A percentile compares a stretch with the other conserved stretches of the same genome.
phyloP scores from a whole-genome alignment of 2,113 vertebrate genomes.

The Ailuropoda melanoleuca region DNA sequence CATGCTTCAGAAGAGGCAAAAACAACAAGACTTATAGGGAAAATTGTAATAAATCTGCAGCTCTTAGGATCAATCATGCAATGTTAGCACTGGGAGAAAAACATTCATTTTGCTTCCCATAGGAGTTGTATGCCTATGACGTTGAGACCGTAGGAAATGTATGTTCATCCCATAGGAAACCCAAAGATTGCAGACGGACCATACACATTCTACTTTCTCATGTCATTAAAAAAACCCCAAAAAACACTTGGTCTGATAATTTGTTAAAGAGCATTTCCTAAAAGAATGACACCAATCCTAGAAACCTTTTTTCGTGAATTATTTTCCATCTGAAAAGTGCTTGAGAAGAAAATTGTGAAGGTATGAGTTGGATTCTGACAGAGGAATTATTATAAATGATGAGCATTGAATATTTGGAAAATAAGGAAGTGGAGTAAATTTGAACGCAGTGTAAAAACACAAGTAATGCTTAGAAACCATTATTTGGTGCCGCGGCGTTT shows the following conservation, averaged over 20 bases:
- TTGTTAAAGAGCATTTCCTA: background rate
- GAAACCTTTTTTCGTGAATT: background rate
- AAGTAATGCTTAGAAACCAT: background rate
- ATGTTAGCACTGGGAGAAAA: background rate
- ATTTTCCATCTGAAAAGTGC: background rate
- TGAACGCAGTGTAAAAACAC: background rate
- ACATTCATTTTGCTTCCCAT: background rate
- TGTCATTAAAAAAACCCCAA: background rate
- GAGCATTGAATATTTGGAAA: background rate
- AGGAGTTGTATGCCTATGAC: background rate
- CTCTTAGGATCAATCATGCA: background rate
- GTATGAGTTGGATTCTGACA: background rate
- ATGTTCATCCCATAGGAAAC: background rate
- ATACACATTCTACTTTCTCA: background rate
- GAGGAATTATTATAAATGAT: background rate
- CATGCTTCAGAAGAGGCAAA: background rate
- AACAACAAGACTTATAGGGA: background rate
- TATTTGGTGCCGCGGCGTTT: rapidly evolving
- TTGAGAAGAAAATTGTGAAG: background rate
- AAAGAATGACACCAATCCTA: background rate
- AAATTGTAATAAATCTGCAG: constrained; percentile 13
- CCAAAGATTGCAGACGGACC: background rate
- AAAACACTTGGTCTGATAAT: background rate
- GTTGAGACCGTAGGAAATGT: background rate
- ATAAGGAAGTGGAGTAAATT: background rate